Base-by-base conservation (phyloP, 2,113 vertebrate species). In the Calidris pugnax region DNA sequence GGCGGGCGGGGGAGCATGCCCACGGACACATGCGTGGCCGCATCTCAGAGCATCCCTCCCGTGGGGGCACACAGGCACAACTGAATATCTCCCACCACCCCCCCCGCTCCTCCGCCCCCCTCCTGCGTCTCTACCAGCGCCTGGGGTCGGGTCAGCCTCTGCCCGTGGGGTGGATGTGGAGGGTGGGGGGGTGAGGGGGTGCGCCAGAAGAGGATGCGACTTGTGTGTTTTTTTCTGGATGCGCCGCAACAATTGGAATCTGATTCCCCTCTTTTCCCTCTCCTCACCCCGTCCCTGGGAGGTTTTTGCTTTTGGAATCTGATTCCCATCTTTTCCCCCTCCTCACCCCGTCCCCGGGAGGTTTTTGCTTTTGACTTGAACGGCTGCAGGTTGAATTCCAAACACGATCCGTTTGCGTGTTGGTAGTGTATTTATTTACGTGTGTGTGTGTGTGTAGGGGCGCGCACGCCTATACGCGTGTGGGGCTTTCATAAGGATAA, bases 101-200 rank as follows among this genome's bases (percentile, higher is more conserved):
- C 37, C 37, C 37, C 37, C 37, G 37, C n/a, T 39, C 37, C 39
- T 41, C 39, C 39, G 39, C 9, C 39, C 41, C 10, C 27, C 27
- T 37, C 55, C 33, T 9, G 43, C 16, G 10, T 3, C 0, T 20
- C 51, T 5, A 2, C 5, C n/a, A 4, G 20, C 9, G 5, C 7
- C 69, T 5, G 14, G 69, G 21, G 20, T 24, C 5, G 16, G 23
- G 22, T 26, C 41, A 62, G 33, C 48, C 28, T 10, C 88, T 10
- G 51, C 7, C 0, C 7, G 41, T 5, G 27, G 19, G 1, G 12
- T 12, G 5, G 32, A 3, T 22, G 51, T 45, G 13, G 22, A 26
- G 45, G 6, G 37, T 39, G 1, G n/a, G 33, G 45, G 41, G 41
- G n/a, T n/a, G n/a, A n/a, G 41, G 41, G 12, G 41, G 47, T 16